These are phyloP conservation scores for Imbricaverruca yamaguchii DNA, from an alignment of 2,888 invertebrate genomes.

Conservation along the genomic window DNA sequence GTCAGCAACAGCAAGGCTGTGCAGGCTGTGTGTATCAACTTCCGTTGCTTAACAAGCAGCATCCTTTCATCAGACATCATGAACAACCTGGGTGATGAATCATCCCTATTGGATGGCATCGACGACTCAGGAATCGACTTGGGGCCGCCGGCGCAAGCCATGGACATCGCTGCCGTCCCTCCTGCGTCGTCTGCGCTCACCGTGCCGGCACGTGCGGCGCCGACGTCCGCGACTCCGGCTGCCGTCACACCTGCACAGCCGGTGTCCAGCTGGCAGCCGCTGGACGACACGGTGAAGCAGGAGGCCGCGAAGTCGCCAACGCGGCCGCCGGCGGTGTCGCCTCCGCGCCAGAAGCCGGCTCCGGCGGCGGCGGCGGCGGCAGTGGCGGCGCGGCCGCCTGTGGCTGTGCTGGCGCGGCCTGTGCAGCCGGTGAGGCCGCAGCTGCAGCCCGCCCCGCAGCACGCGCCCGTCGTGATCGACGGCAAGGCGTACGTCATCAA, in stretches of 20 bases:
- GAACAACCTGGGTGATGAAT: conserved; percentile 4
- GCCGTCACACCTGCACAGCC: background rate
- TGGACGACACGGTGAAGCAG: background rate
- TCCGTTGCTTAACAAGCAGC: too few relatives aligned
- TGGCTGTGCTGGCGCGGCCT: background rate
- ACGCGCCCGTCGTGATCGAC: background rate
- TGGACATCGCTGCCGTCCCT: background rate
- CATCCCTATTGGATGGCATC: background rate
- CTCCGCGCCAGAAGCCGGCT: background rate
- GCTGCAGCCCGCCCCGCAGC: background rate
- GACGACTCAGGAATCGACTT: background rate
- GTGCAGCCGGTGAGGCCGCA: background rate
- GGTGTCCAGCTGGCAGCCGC: background rate
- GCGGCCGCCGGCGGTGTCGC: background rate
- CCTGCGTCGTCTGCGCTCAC: too few relatives aligned
- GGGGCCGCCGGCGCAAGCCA: background rate
- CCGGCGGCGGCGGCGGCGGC: background rate
- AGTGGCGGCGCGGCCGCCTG: too few relatives aligned
- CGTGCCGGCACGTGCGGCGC: too few relatives aligned
- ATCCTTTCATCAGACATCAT: background rate
- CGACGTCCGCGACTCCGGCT: too few relatives aligned
- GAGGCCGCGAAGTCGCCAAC: background rate
- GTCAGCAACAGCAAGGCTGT: too few relatives aligned
- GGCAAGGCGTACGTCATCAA: conserved; percentile 10
- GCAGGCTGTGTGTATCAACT: too few relatives aligned